Percentiles rank a stretch among this genome's conserved stretches.
Evolutionary conservation across 2,888 invertebrate genomes (phyloP).

Genomic region (Drosophila engyochracea): DNA sequence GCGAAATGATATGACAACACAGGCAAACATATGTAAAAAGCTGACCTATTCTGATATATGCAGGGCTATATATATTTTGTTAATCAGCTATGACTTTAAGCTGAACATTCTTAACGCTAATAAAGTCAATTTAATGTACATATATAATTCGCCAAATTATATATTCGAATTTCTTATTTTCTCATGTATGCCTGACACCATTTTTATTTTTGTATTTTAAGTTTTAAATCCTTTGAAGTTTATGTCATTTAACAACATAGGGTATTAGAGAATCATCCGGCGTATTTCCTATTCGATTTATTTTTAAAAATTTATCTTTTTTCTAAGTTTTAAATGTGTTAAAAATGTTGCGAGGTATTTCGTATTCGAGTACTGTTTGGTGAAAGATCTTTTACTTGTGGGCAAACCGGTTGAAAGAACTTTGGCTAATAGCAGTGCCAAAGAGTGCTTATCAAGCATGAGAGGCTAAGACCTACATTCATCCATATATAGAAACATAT

Average conservation of each 20-base stretch:
- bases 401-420: slow-evolving; percentile 71
- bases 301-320: not conserved
- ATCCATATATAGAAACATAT: not conserved
- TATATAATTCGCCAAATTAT: not conserved
- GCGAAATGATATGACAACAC: not conserved
- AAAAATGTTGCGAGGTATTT: slow-evolving; percentile 11
- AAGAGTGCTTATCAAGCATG: slow-evolving; percentile 72
- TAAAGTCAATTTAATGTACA: not conserved
- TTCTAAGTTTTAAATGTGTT: not conserved
- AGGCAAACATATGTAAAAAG: not conserved
- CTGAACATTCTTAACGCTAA: not conserved
- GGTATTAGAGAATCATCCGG: not conserved
- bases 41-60: not conserved
- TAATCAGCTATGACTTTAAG: not conserved
- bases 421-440: slow-evolving; percentile 56
- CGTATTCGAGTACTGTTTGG: not conserved
- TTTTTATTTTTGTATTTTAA: not conserved
- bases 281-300: not conserved
- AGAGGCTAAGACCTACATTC: slow-evolving; percentile 46
- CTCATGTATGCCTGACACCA: not conserved
- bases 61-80: not conserved
- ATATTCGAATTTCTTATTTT: not conserved
- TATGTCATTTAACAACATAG: not conserved
- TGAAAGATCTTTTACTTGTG: slow-evolving; percentile 23
- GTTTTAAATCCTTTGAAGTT: not conserved